Evolutionary conservation across 1,140 invertebrate species (phyloP).

Genomic region (Carposina sasakii): DNA sequence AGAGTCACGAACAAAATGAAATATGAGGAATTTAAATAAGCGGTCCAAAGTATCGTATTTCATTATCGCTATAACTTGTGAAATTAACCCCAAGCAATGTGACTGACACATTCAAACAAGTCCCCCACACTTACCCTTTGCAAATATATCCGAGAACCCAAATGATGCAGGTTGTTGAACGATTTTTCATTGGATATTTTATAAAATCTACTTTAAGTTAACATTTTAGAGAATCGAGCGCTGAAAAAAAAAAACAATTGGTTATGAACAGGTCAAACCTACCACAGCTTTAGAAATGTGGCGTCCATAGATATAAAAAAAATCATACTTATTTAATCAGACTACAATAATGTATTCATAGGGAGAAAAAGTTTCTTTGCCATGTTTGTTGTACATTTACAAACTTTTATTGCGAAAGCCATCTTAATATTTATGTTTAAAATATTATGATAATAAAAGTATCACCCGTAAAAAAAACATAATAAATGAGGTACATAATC

Average conservation of each 20-base stretch:
- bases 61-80: background rate
- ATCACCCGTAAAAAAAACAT: too few species aligned
- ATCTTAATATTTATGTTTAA: too few species aligned
- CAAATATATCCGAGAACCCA: constrained; percentile 16
- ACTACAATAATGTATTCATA: too few species aligned
- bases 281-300: background rate
- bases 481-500: too few species aligned
- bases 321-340: background rate
- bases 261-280: background rate
- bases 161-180: constrained; percentile 15
- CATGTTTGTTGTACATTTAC: too few species aligned
- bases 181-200: background rate
- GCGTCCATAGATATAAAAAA: background rate
- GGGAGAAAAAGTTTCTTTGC: too few species aligned
- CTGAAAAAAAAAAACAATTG: background rate
- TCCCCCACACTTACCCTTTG: constrained; percentile 11
- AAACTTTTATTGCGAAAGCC: too few species aligned
- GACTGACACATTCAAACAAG: constrained; percentile 28
- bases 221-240: background rate
- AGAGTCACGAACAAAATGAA: too few species aligned
- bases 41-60: background rate
- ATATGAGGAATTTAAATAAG: background rate
- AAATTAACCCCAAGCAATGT: constrained; percentile 6
- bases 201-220: background rate
- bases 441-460: too few species aligned